Base-by-base conservation (phyloP, 2,113 vertebrate species). In the Varanus salvator region DNA sequence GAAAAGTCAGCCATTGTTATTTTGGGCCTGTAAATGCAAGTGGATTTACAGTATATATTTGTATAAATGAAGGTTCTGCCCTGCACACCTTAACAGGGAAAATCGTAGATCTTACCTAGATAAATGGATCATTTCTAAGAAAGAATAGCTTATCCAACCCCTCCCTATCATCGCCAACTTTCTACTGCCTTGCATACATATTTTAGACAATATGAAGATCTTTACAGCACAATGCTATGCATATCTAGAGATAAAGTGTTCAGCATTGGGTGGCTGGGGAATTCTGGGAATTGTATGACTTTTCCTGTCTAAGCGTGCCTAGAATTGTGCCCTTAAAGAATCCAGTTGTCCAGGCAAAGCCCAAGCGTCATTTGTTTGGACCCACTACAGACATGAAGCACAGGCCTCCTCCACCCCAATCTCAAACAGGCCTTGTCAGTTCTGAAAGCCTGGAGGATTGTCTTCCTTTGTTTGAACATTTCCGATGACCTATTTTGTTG, bases 51-150 rank as follows among this genome's bases (percentile, higher is more conserved):
- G 60, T 76, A 77, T 77, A 23, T 57, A 50, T 44, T 44, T 87
- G 8, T 78, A 25, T 87, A 96, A 93, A 93, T 84, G 84, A 64
- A 92, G 90, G 54, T 93, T 89, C 89, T 60, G 80, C 64, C 54
- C 89, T 44, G 34, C 50, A n/a, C 21, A 6, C 0, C 19, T 76
- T 66, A 15, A 52, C 50, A 88, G 78, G 72, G 57, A n/a, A 80
- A 87, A 94, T 92, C 48, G 78, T 96, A 94, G 89, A 38, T 95
- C 91, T 91, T 94, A 93, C 91, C 86, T 94, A 76, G 57, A 84
- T 81, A 92, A 90, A 94, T 75, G 86, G 89, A 92, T 60, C 85
- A 83, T 87, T 86, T 93, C 89, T 92, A 64, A 92, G 29, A 25
- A 80, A 89, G 92, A 94, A 91, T 93, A 92, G 74, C 93, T 93